Evolutionary conservation across 2,888 invertebrate genomes (phyloP), one percentile per base, ranked within the genome.

Genomic region (Apoderus coryli): DNA sequence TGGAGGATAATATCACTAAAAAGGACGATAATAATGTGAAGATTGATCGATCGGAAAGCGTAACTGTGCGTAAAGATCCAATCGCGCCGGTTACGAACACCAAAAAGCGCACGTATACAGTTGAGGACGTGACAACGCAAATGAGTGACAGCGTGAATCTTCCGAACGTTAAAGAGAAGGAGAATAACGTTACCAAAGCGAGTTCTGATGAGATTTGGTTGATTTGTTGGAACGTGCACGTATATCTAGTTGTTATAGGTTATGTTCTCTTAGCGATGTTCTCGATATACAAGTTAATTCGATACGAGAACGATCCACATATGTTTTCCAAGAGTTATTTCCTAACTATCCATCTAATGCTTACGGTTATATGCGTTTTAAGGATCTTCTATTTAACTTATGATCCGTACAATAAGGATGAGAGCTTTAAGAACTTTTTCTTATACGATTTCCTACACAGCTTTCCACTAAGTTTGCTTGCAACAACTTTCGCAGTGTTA

Each of bases 221-320:
- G 0, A 76, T 84, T 41, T 86, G 85, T 2, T 90, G 89, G 90
- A 82, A 88, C 48, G 71, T 89, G 5, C 90, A 92, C 53, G 78
- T 90, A 4, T 92, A 90, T 59, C 59, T 84, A 22, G 79, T 82
- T 0, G 89, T 88, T 2, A 73, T 79, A 10, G 69, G 85, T 48
- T 92, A 89, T 53, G 77, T 82, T 0, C 63, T 88, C 7, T 60
- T 92, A 45, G 84, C 86, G 0, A 67, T 85, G 1, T 85, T 80
- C 52, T 85, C 85, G 12, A 75, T 88, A 35, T 76, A 84, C 49
- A 85, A 86, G 58, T 70, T 90, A 40, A 72, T 89, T 25, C 73
- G 86, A 30, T 79, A 86, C 56, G 81, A 84, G 58, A 78, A 81
- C 49, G 76, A 80, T 44, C 81, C 84, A 4, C 85, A 86, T 57